phyloP scores from a whole-genome alignment of 37 sponge, comb jelly and placozoan genomes.

The Oscarella lobularis region DNA sequence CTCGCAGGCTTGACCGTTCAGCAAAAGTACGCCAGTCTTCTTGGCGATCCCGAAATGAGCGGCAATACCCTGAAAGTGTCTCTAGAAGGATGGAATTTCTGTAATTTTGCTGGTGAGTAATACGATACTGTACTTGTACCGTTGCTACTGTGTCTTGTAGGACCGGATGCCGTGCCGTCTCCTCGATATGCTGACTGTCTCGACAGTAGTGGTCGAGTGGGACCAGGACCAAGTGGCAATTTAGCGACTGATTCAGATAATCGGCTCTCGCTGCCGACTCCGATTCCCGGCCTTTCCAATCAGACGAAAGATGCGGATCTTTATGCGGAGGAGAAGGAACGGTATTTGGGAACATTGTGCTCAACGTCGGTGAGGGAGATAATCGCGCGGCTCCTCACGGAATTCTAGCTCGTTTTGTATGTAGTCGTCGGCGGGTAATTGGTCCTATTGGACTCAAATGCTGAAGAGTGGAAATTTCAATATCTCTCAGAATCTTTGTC shows the following conservation, averaged over 20 bases:
- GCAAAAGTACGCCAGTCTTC: too few species aligned
- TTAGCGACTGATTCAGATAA: background rate
- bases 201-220: background rate
- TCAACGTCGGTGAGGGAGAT: background rate
- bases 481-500: background rate
- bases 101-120: background rate
- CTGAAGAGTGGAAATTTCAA: background rate
- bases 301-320: background rate
- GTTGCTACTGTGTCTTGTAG: too few species aligned
- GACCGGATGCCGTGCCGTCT: background rate
- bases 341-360: background rate
- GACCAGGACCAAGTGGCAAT: background rate
- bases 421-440: background rate
- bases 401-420: too few species aligned
- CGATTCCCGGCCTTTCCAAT: background rate
- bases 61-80: background rate
- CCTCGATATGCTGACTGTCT: background rate
- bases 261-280: background rate
- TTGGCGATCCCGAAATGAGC: background rate
- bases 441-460: background rate
- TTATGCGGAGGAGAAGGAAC: background rate
- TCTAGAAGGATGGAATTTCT: conserved; percentile 1
- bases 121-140: background rate
- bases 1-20: too few species aligned
- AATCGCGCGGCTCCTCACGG: too few species aligned